Percentiles rank a stretch among this genome's conserved stretches.
Evolutionary conservation across 2,797 vertebrate species (phyloP).

Genomic region (Karalla daura): DNA sequence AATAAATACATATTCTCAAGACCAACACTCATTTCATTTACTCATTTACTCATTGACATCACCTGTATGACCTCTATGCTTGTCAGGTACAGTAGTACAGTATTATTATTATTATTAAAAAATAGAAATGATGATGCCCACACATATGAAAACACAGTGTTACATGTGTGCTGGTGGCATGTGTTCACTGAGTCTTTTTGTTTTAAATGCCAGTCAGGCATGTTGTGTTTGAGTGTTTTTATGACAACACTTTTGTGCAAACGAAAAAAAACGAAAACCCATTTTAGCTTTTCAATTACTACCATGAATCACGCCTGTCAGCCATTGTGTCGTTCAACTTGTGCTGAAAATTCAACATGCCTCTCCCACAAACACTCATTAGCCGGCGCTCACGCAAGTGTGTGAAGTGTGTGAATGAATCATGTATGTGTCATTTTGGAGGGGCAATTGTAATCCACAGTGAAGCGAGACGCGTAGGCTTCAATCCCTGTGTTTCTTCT

Average conservation of each 20-base stretch:
- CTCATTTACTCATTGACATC: too few relatives aligned
- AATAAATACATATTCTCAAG: too few relatives aligned
- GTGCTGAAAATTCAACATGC: conserved; percentile 16
- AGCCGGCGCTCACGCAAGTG: conserved; percentile 1
- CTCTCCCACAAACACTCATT: conserved; percentile 9
- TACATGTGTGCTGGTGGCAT: neutral
- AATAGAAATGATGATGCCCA: too few relatives aligned
- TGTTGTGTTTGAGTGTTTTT: conserved; percentile 28
- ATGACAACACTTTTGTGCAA: conserved; percentile 43
- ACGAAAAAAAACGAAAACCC: conserved; percentile 33
- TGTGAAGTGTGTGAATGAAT: conserved; percentile 45
- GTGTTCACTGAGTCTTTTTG: conserved; percentile 6
- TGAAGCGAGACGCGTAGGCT: conserved; percentile 21
- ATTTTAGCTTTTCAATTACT: conserved; percentile 41
- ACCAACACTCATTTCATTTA: too few relatives aligned
- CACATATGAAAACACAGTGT: neutral
- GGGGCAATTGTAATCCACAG: conserved; percentile 28
- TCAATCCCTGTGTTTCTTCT: conserved; percentile 14
- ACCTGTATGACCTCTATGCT: too few relatives aligned
- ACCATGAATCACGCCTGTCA: conserved; percentile 29
- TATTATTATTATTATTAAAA: too few relatives aligned
- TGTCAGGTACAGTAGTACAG: too few relatives aligned
- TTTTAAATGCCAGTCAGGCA: conserved; percentile 44
- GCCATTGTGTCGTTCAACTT: neutral
- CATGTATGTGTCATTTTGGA: conserved; percentile 42